Evolutionary conservation across 2,113 vertebrate species (phyloP).

Genomic region (Nothobranchius kuhntae): DNA sequence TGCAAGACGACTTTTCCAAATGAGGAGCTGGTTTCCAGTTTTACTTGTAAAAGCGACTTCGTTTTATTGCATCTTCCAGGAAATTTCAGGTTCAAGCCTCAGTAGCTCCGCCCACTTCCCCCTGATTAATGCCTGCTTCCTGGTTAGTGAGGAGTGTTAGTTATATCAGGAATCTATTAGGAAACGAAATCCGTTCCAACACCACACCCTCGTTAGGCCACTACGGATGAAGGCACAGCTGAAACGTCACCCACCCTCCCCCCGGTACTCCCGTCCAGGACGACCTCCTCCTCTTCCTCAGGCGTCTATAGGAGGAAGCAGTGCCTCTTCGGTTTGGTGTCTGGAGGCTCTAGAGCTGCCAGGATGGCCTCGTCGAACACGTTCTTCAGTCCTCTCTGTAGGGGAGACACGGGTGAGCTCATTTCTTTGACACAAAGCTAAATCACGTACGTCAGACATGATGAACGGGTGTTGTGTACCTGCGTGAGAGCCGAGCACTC

Average conservation of each 20-base stretch:
- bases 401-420: background rate
- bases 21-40: background rate
- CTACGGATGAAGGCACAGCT: slow-evolving; percentile 68
- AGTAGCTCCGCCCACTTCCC: slow-evolving; percentile 20
- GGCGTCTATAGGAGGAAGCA: slow-evolving; percentile 72
- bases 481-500: slow-evolving; percentile 96
- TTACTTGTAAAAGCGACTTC: slow-evolving; percentile 19
- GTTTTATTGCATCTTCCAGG: slow-evolving; percentile 14
- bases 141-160: slow-evolving; percentile 48
- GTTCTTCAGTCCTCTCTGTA: slow-evolving; percentile 77
- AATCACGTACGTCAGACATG: no score
- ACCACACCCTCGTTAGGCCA: slow-evolving; percentile 43
- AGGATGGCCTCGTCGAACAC: slow-evolving; percentile 81
- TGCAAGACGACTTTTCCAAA: background rate
- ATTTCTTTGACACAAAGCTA: accelerated
- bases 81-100: slow-evolving; percentile 15
- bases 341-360: slow-evolving; percentile 78
- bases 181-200: slow-evolving; percentile 34
- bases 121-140: slow-evolving; percentile 16
- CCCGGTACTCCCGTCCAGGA: slow-evolving; percentile 9
- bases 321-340: slow-evolving; percentile 76
- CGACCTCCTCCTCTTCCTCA: background rate
- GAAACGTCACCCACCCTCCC: slow-evolving; percentile 18
- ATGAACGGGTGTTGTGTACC: slow-evolving; percentile 49
- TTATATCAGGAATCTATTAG: slow-evolving; percentile 14